These are phyloP conservation scores for Anthopleura xanthogrammica DNA, from an alignment of 92 coral and sea anemone species.

Conservation along the genomic window DNA sequence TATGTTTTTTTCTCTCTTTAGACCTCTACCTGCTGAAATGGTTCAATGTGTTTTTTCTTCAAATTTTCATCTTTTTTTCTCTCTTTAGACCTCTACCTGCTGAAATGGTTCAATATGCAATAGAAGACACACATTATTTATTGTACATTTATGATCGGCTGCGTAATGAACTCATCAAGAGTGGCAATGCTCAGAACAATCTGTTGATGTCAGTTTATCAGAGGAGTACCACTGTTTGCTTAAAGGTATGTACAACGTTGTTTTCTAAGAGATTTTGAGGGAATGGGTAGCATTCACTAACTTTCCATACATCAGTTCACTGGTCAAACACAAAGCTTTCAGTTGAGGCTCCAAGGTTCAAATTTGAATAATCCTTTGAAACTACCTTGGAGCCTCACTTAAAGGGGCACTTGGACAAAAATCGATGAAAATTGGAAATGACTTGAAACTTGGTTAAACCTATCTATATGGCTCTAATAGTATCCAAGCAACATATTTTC, in stretches of 20 bases:
- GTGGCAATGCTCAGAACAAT: constrained; percentile 81
- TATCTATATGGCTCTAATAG: too few species aligned
- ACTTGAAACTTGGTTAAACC: too few species aligned
- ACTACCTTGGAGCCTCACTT: too few species aligned
- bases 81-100: constrained; percentile 78
- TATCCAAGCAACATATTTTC: too few species aligned
- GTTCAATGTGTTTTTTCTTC: too few species aligned
- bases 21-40: constrained; percentile 91
- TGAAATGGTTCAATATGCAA: constrained; percentile 91
- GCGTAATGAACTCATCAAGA: constrained; percentile 81
- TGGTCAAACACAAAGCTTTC: too few species aligned
- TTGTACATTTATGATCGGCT: constrained; percentile 86
- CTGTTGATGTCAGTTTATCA: constrained; percentile 80
- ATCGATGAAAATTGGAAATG: too few species aligned
- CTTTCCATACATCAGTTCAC: not conserved
- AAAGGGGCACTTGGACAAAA: too few species aligned
- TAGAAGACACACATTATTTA: constrained; percentile 94
- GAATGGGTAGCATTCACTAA: not conserved
- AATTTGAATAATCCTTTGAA: too few species aligned
- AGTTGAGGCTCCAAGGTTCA: too few species aligned
- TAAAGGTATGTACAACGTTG: constrained; percentile 46
- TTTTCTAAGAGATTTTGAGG: too few species aligned
- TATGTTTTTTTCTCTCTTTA: constrained; percentile 6
- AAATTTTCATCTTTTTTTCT: not conserved
- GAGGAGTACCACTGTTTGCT: constrained; percentile 72